Conservation (phyloP, 2,888 invertebrate species). For the Drosophila stalkeri region DNA sequence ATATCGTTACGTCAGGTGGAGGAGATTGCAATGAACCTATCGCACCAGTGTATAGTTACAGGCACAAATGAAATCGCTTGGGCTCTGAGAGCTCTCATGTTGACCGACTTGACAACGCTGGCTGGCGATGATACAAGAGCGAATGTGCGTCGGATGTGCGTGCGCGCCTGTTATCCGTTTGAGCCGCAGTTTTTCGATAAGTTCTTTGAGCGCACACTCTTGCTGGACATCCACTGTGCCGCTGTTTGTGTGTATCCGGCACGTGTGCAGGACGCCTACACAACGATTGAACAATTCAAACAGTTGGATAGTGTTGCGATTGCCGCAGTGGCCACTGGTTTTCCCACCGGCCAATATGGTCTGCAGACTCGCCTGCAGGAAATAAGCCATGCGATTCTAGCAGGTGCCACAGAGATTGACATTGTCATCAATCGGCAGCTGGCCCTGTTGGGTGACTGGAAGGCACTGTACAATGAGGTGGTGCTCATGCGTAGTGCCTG, state of each 20-base stretch:
- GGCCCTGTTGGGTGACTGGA: slow-evolving; percentile 94
- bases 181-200: slow-evolving; percentile 73
- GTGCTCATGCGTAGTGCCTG: slow-evolving; percentile 92
- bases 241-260: slow-evolving; percentile 98
- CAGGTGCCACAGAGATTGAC: slow-evolving; percentile 97
- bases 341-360: slow-evolving; percentile 96
- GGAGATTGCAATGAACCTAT: slow-evolving; percentile 86
- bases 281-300: slow-evolving; percentile 87
- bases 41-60: slow-evolving; percentile 76
- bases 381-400: slow-evolving; percentile 91
- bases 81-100: slow-evolving; percentile 92
- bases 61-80: slow-evolving; percentile 89
- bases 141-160: slow-evolving; percentile 92
- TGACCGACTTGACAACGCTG: slow-evolving; percentile 97
- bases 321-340: slow-evolving; percentile 97
- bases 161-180: slow-evolving; percentile 87
- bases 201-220: slow-evolving; percentile 69
- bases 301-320: slow-evolving; percentile 88
- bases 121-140: slow-evolving; percentile 92
- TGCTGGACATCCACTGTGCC: slow-evolving; percentile 88
- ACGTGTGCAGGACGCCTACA: slow-evolving; percentile 90
- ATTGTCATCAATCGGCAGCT: slow-evolving; percentile 96
- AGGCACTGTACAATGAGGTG: slow-evolving; percentile 92
- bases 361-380: slow-evolving; percentile 92
- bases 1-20: slow-evolving; percentile 88